Percentiles rank a stretch among this genome's conserved stretches.
phyloP scores from a whole-genome alignment of 2,113 vertebrate species.

The Pachycephala philippinensis region DNA sequence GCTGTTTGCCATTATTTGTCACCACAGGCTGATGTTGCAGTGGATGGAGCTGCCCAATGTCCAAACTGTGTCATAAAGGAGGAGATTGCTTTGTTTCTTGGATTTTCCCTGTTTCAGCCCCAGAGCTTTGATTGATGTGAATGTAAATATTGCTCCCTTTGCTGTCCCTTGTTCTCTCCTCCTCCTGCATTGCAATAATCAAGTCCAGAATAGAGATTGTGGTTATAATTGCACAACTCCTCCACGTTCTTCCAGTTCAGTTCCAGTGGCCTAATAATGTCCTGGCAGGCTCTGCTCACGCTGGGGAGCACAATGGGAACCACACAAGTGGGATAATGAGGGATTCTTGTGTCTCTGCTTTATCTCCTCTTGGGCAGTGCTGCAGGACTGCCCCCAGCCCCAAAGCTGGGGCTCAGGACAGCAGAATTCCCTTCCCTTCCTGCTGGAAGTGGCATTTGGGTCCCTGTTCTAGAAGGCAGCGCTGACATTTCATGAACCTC shows the following conservation, averaged over 20 bases:
- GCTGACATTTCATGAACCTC: neutral
- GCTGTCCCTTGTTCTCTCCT: neutral
- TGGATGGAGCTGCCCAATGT: neutral
- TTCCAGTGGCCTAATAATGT: slow-evolving; percentile 38
- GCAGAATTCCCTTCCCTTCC: neutral
- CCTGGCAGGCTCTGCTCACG: neutral
- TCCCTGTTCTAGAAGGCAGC: neutral
- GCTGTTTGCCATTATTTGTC: neutral
- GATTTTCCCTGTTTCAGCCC: neutral
- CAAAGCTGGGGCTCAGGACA: neutral
- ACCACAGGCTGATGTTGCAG: neutral
- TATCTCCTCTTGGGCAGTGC: neutral
- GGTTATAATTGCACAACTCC: neutral
- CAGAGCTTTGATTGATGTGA: neutral
- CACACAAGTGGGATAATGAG: neutral
- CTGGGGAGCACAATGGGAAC: slow-evolving; percentile 15
- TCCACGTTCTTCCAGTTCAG: slow-evolving; percentile 11
- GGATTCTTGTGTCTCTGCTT: neutral
- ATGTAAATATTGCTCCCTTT: neutral
- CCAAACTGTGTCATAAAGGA: neutral
- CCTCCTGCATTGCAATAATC: neutral
- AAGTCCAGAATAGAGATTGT: neutral
- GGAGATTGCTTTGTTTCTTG: neutral
- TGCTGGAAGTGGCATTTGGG: neutral
- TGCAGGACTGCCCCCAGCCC: neutral